Percentiles rank a stretch among this genome's conserved stretches.
phyloP scores from a whole-genome alignment of 2,888 invertebrate genomes.

The Limnephilus lunatus region DNA sequence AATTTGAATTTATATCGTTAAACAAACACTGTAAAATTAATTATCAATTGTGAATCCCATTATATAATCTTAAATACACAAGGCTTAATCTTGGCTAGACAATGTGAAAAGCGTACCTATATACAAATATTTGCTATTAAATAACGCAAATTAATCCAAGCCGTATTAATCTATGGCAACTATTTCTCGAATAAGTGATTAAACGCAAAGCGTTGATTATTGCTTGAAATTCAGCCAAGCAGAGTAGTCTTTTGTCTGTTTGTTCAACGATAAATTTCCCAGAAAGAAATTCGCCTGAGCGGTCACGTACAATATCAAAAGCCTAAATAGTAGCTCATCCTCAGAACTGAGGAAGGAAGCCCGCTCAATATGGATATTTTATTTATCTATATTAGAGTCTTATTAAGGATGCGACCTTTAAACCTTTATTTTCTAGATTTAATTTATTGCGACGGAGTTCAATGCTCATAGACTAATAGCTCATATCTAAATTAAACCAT shows the following conservation, averaged over 20 bases:
- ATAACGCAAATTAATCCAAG: neutral
- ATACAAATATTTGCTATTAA: neutral
- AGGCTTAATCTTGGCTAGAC: neutral
- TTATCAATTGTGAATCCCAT: neutral
- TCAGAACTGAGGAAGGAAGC: neutral
- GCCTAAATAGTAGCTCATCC: neutral
- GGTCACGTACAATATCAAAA: slow-evolving; percentile 15
- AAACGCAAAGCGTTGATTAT: slow-evolving; percentile 6
- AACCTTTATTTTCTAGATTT: neutral
- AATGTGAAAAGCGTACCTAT: neutral
- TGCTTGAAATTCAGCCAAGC: slow-evolving; percentile 39
- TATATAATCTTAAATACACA: neutral
- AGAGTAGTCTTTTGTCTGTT: slow-evolving; percentile 24
- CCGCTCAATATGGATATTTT: neutral
- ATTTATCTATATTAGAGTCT: neutral
- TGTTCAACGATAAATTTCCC: slow-evolving; percentile 18
- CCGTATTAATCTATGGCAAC: neutral
- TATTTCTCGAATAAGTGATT: neutral
- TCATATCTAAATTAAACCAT: neutral
- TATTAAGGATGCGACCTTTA: neutral
- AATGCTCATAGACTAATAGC: neutral
- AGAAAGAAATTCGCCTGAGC: slow-evolving; percentile 30
- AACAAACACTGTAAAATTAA: neutral
- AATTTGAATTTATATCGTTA: neutral
- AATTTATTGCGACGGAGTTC: neutral